Base-by-base conservation (phyloP, 1,140 invertebrate species). In the Euwallacea similis region DNA sequence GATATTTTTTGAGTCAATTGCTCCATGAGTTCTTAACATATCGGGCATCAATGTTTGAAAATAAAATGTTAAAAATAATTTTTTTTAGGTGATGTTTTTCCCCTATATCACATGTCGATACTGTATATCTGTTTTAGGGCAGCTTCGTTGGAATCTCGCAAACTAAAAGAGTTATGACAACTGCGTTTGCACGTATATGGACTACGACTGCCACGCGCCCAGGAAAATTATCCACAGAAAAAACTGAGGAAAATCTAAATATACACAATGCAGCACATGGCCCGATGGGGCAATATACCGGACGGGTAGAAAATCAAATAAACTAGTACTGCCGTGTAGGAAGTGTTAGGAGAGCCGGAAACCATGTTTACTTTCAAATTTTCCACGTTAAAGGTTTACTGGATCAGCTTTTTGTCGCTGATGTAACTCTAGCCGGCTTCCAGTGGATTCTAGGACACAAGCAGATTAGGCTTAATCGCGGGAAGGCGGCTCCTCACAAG, bases 361-460 rank as follows among this genome's bases (percentile, higher is more conserved):
- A 68, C 44, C 16, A 60, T 68, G 66, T 68, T 68, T 68, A 68
- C 66, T 60, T 68, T 68, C 43, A 41, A 46, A 47, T 68, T 68
- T 59, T 60, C 66, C 56, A 44, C 66, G 63, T 41, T 65, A 42
- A 54, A 65, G 10, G 6, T 41, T 59, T 50, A 50, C 9, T 11
- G 13, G 46, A 50, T 11, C 1, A 50, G 9, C 21, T 16, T 58
- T 58, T 11, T 16, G n/a, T 16, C 16, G 55, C 55, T 58, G 8
- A 58, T 58, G 11, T 16, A 10, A 15, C 9, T 58, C 55, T 13
- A 50, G 46, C 13, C 46, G 46, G 46, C 46, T 50, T 50, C 9
- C 46, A 33, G 21, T 33, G 21, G 21, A 33, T 33, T 33, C 21
- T 33, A 33, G 21, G 21, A 33, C 21, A 33, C 21, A 1, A 33